Percentiles rank a stretch among this genome's conserved stretches.
Evolutionary conservation across 2,113 vertebrate species (phyloP).

Genomic region (Eulacestoma nigropectus): DNA sequence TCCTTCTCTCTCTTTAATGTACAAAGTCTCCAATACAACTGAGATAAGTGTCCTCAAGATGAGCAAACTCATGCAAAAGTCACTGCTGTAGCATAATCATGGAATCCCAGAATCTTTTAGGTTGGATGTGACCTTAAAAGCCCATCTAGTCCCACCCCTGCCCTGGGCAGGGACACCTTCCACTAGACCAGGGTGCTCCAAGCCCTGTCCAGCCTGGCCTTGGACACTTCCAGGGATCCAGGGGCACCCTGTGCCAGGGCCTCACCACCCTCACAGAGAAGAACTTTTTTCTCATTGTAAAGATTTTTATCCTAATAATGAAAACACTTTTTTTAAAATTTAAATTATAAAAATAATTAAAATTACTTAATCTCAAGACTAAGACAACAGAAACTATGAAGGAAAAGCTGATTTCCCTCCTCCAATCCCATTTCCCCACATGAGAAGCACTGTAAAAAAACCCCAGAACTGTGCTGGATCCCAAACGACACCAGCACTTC

Average conservation of each 20-base stretch:
- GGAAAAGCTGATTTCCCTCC: background rate
- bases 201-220: background rate
- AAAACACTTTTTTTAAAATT: background rate
- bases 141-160: rapidly evolving
- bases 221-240: background rate
- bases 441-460: background rate
- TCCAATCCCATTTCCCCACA: background rate
- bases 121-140: background rate
- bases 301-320: background rate
- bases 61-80: background rate
- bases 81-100: background rate
- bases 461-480: background rate
- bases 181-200: background rate
- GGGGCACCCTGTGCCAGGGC: background rate
- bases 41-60: background rate
- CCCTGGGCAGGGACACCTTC: background rate
- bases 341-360: background rate
- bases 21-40: background rate
- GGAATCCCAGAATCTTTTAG: background rate
- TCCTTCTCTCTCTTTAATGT: background rate
- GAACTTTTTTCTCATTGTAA: background rate
- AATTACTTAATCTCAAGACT: background rate
- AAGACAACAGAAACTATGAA: background rate
- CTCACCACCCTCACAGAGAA: background rate
- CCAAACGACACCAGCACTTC: background rate